Evolutionary conservation across 2,888 invertebrate species (phyloP).

Genomic region (Tetropium fuscum): DNA sequence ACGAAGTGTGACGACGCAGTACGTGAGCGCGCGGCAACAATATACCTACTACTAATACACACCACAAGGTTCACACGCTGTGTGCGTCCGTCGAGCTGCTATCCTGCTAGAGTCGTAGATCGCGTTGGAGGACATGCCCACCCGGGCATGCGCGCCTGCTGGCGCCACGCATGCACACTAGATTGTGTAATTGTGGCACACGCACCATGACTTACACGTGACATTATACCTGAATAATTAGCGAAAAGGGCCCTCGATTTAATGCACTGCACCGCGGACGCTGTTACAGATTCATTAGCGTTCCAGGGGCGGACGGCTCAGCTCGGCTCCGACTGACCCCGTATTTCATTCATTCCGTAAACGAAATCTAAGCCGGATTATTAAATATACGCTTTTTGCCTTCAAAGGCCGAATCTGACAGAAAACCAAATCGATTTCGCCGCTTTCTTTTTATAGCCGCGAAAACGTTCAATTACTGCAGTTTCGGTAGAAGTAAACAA

Average conservation of each 20-base stretch:
- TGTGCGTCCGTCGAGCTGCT: slow-evolving; percentile 30
- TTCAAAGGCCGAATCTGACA: too few species aligned
- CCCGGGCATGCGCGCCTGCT: slow-evolving; percentile 57
- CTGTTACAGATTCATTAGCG: neutral
- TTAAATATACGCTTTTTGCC: too few species aligned
- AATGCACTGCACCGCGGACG: neutral
- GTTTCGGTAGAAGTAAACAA: too few species aligned
- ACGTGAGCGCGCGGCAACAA: slow-evolving; percentile 31
- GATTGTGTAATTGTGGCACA: slow-evolving; percentile 62
- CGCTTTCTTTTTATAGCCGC: too few species aligned
- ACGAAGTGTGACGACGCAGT: slow-evolving; percentile 46
- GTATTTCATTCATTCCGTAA: too few species aligned
- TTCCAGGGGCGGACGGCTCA: too few species aligned
- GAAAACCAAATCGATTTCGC: too few species aligned
- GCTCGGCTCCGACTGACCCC: too few species aligned
- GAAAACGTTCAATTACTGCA: too few species aligned
- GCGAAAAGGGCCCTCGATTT: slow-evolving; percentile 31
- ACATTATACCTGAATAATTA: slow-evolving; percentile 48
- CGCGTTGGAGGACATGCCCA: slow-evolving; percentile 61
- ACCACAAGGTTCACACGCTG: slow-evolving; percentile 37
- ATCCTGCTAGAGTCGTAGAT: slow-evolving; percentile 49
- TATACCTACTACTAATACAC: slow-evolving; percentile 30
- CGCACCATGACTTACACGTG: slow-evolving; percentile 58
- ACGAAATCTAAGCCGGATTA: too few species aligned
- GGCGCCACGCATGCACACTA: slow-evolving; percentile 64